Conservation (phyloP, 2,888 invertebrate species). For the Bimastos eiseni region DNA sequence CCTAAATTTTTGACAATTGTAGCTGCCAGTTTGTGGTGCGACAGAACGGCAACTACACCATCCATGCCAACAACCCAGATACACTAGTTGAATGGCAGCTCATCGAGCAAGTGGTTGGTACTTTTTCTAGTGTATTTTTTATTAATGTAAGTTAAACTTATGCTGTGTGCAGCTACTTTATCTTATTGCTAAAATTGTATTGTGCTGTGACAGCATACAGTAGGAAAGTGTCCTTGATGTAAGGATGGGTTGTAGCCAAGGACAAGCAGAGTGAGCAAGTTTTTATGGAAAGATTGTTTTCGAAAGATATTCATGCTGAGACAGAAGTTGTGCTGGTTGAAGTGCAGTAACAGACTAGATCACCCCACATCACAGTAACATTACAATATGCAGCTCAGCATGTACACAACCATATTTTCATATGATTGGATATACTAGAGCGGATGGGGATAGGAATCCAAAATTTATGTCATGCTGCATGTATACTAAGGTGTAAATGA, state of each 20-base stretch:
- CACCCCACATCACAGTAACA: no score
- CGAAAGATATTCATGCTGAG: no score
- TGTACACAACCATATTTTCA: no score
- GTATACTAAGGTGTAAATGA: neutral
- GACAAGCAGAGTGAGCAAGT: no score
- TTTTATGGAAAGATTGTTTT: no score
- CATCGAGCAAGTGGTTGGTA: conserved; percentile 83
- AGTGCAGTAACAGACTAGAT: no score
- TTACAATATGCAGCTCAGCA: no score
- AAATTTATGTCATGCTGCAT: neutral
- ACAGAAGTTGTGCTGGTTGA: no score
- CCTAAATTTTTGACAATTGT: conserved; percentile 36
- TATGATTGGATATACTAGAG: no score
- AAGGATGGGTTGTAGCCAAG: no score
- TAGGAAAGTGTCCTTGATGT: no score
- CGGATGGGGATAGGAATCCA: neutral
- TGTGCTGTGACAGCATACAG: no score
- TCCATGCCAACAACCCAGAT: conserved; percentile 82
- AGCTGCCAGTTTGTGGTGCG: conserved; percentile 93
- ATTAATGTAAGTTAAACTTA: neutral
- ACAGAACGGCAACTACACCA: conserved; percentile 77
- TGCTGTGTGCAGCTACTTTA: neutral
- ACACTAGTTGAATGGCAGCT: conserved; percentile 85
- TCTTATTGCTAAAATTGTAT: neutral
- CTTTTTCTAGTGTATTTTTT: neutral